Base-by-base conservation (phyloP, 2,888 invertebrate genomes). In the Pteria penguin region DNA sequence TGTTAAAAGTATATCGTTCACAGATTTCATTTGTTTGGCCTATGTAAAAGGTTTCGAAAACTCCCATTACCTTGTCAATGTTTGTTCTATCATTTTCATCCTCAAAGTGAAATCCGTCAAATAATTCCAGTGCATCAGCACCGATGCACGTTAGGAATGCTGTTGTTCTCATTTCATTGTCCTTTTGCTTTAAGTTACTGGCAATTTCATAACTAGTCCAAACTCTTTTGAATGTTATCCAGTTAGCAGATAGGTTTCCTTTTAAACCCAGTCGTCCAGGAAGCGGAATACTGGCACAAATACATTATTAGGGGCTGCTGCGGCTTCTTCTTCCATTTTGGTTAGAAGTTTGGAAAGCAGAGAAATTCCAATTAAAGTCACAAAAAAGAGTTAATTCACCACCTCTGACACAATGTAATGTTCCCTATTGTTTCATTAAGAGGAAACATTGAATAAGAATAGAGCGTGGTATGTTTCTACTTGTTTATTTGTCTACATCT, bases 1-100 rank as follows among this genome's bases (percentile, higher is more conserved):
- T 74, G 24, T 82, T 80, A 63, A 82, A 82, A 4, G 4, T 45
- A 62, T 80, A 82, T 54, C 80, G 55, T 32, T 82, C 82, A 32
- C 76, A 80, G 2, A 74, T 78, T 45, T 75, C 78, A 45, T 78
- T 75, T 0, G 70, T 63, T 68, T 69, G 33, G 2, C 78, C 78
- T 3, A 78, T 60, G 22, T 73, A 76, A 52, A 68, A 78, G n/a
- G n/a, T n/a, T n/a, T n/a, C n/a, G n/a, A n/a, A n/a, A n/a, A n/a
- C n/a, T 22, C 32, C 24, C 4, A 62, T 14, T 29, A 62, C 62
- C 4, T 31, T 2, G 4, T 11, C 32, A 1, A 54, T 31, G n/a
- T 26, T 52, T 36, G n/a, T 32, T 70, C 32, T 22, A 62, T 70
- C 18, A 31, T 11, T 31, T 14, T 14, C 32, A 8, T 11, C 32